Base-by-base conservation (phyloP, 2,797 vertebrate genomes). In the Anomalospiza imberbis region DNA sequence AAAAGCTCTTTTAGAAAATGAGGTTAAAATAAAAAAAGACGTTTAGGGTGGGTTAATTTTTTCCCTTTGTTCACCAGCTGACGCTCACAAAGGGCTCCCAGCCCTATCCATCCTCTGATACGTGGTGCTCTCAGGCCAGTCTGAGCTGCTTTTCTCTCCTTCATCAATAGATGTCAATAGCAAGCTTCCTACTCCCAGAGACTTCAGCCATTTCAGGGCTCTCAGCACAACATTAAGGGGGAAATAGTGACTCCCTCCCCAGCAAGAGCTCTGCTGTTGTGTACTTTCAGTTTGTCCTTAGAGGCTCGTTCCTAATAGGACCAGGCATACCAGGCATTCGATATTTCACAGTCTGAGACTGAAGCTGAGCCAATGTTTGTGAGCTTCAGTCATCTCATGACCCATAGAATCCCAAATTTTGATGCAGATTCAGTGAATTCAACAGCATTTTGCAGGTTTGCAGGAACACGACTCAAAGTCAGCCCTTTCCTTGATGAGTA, bases 131-230 rank as follows among this genome's bases (percentile, higher is more conserved):
- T 74, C 32, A 50, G 60, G 51, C 66, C 90, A 74, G 55, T 26
- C 70, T 55, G 74, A 94, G 90, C 48, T 96, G 95, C 96, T 96
- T 93, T 96, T 95, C 96, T 96, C 74, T 47, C 94, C 85, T 95
- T 91, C 94, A 96, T 95, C 95, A 96, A 96, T 88, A 96, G 95
- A 95, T 96, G 96, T 96, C 95, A 95, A 96, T 44, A 95, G 96
- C 91, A 96, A 96, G 94, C 94, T 96, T 95, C 89, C 79, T 88
- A 88, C 50, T 94, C 79, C 76, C 54, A 78, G 40, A 90, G 28
- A 89, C 66, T 91, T 94, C 89, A 75, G 88, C 91, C 93, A 88
- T 96, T 95, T 93, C 88, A 82, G 62, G n/a, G 58, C 62, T 94
- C 1, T 1, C 48, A 84, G 18, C 51, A 84, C 58, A 75, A 91